Evolutionary conservation across 2,888 invertebrate genomes (phyloP).

Genomic region (Notodonta ziczac): DNA sequence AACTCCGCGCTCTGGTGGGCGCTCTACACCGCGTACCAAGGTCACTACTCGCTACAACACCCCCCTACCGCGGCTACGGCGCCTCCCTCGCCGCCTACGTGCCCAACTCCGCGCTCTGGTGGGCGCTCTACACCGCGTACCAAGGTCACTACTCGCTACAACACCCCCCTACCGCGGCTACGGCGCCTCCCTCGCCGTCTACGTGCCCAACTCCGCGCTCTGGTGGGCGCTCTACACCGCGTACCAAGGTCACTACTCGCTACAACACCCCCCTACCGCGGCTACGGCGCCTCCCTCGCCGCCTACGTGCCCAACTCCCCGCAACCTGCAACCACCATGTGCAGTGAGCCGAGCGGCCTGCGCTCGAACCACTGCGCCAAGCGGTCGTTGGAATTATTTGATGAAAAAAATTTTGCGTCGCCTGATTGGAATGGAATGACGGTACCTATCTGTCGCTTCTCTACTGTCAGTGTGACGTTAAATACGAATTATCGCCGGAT

Average conservation of each 20-base stretch:
- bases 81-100: slow-evolving; percentile 97
- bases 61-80: slow-evolving; percentile 41
- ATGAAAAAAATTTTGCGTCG: too few species aligned
- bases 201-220: slow-evolving; percentile 98
- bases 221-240: slow-evolving; percentile 99
- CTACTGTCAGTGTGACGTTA: too few species aligned
- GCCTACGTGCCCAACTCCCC: slow-evolving; percentile 98
- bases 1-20: slow-evolving; percentile 99
- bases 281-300: slow-evolving; percentile 90
- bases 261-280: too few species aligned
- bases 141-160: slow-evolving; percentile 87
- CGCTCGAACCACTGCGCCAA: too few species aligned
- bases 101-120: slow-evolving; percentile 99
- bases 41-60: slow-evolving; percentile 69
- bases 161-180: too few species aligned
- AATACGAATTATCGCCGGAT: too few species aligned
- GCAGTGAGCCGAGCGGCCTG: too few species aligned
- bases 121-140: slow-evolving; percentile 97
- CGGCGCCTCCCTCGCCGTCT: slow-evolving; percentile 94
- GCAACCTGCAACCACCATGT: too few species aligned
- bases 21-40: slow-evolving; percentile 96
- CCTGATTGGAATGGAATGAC: too few species aligned
- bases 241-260: slow-evolving; percentile 90
- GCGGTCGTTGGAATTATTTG: too few species aligned
- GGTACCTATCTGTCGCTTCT: too few species aligned